Conservation (phyloP, 2,797 vertebrate species). For the Galagoides demidoff region DNA sequence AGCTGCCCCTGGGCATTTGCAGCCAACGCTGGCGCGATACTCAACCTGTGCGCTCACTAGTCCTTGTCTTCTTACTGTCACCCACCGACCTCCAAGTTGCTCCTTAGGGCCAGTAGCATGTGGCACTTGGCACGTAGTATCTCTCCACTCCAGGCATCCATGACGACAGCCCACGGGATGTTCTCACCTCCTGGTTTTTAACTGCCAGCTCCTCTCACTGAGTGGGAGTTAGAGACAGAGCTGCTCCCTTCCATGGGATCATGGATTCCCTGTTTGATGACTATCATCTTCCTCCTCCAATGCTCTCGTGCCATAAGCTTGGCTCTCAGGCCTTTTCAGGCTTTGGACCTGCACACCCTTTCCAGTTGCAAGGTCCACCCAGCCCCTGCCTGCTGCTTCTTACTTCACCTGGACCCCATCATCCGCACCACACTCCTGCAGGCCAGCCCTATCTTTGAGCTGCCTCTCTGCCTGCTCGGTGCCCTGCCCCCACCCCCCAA, state of each 20-base stretch:
- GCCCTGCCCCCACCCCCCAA: no score
- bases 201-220: not conserved
- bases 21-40: not conserved
- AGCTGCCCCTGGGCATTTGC: not conserved
- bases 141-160: not conserved
- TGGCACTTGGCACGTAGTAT: not conserved
- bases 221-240: not conserved
- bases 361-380: not conserved
- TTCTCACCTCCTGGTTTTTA: not conserved
- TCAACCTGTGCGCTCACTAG: not conserved
- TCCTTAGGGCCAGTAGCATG: not conserved
- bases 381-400: not conserved
- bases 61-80: not conserved
- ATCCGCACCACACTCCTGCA: not conserved
- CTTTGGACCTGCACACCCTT: not conserved
- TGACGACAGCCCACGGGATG: fast-evolving
- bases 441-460: not conserved
- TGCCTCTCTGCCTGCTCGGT: not conserved
- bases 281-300: not conserved
- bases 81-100: not conserved
- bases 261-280: not conserved
- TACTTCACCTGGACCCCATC: not conserved
- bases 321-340: not conserved
- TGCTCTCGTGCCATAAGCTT: fast-evolving
- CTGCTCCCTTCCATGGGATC: not conserved